Evolutionary conservation across 2,797 vertebrate genomes (phyloP).

Genomic region (Lepilemur septentrionalis): DNA sequence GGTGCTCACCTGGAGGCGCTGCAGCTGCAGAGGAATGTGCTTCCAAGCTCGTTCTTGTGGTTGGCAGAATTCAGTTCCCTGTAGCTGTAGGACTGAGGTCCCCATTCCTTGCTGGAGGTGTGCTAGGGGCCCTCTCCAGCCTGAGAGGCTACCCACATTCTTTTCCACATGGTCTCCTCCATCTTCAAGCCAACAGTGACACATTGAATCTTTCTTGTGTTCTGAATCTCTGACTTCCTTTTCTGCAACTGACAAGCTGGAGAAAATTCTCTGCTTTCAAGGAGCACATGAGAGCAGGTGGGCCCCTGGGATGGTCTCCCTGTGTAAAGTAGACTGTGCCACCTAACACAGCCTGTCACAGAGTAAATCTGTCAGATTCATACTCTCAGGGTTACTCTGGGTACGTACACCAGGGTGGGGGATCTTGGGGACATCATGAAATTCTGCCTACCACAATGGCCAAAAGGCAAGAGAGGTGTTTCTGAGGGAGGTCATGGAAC

Average conservation of each 20-base stretch:
- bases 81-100: background rate
- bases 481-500: background rate
- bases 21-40: background rate
- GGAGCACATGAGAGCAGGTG: background rate
- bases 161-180: background rate
- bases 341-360: background rate
- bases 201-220: background rate
- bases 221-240: background rate
- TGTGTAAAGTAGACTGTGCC: background rate
- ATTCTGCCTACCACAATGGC: background rate
- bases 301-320: background rate
- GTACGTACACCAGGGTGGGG: background rate
- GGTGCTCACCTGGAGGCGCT: background rate
- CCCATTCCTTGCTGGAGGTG: background rate
- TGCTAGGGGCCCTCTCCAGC: background rate
- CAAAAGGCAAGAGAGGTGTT: background rate
- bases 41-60: background rate
- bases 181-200: background rate
- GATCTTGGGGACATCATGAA: background rate
- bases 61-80: background rate
- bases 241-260: background rate
- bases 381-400: fast-evolving
- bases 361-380: background rate
- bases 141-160: background rate
- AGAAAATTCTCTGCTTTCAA: background rate